Evolutionary conservation across 2,797 vertebrate species (phyloP), one percentile per base, ranked within the genome.

Genomic region (Gallinago solitaria): DNA sequence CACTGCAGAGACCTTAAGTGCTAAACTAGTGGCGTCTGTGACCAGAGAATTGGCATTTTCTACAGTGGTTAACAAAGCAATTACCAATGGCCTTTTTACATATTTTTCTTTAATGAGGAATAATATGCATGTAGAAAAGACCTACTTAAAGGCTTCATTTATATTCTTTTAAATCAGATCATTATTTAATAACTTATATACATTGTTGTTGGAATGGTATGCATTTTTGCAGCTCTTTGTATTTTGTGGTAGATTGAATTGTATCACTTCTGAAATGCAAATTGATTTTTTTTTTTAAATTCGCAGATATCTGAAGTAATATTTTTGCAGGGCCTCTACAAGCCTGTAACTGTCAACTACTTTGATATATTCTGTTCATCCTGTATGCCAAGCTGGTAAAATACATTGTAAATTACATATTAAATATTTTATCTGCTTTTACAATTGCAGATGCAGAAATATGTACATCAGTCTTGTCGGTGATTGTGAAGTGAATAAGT

Each of bases 131-230:
- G 99, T 99, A 98, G 98, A 98, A 98, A 98, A 98, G 97, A 98
- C 98, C 98, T 99, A 98, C 98, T 98, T 98, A 98, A 98, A 97
- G 94, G 97, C 98, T 98, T 98, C 98, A 98, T 97, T 98, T 99
- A 98, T 98, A 98, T 98, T 98, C 98, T 98, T 99, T 98, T 97
- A 98, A 98, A 98, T 97, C 97, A 98, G 90, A 98, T 98, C 97
- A 98, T 99, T 98, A 99, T 99, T 99, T 99, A 99, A 99, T 99
- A 99, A 98, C 97, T 99, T 99, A 98, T 98, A 97, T 98, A 98
- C 97, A 88, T 96, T 98, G 97, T 98, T 98, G 98, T 98, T 98
- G 98, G 98, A 98, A 98, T 98, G 98, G 91, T 98, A 98, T 98
- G 97, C 64, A 69, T 98, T 98, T 98, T 98, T 98, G 95, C 97